Conservation (phyloP, 2,113 vertebrate genomes). For the Gallinago media region DNA sequence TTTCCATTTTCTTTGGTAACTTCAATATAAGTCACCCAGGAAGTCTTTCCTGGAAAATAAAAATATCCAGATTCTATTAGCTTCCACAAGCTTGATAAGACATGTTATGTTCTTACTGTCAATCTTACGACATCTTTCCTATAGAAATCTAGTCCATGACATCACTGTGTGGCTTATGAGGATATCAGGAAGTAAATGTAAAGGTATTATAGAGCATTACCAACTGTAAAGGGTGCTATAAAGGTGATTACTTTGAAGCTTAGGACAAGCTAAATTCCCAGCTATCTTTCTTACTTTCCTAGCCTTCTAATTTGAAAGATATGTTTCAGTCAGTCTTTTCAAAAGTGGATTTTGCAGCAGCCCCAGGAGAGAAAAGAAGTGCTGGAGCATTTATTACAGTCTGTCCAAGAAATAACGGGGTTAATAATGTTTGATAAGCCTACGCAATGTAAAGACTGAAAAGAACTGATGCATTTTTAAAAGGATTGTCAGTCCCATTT, state of each 20-base stretch:
- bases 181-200: slow-evolving; percentile 19
- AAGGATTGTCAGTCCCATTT: slow-evolving; percentile 67
- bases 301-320: slow-evolving; percentile 58
- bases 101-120: background rate
- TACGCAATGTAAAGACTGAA: slow-evolving; percentile 60
- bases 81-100: background rate
- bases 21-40: background rate
- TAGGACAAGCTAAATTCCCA: background rate
- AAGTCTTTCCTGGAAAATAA: background rate
- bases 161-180: background rate
- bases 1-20: background rate
- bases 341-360: slow-evolving; percentile 53
- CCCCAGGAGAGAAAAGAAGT: slow-evolving; percentile 31
- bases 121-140: background rate
- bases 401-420: slow-evolving; percentile 62
- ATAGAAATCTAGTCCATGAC: background rate
- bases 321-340: slow-evolving; percentile 50
- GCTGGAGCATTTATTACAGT: slow-evolving; percentile 62
- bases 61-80: background rate
- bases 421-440: slow-evolving; percentile 76
- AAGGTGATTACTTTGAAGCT: slow-evolving; percentile 32
- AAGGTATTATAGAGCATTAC: slow-evolving; percentile 22
- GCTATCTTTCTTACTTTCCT: slow-evolving; percentile 36
- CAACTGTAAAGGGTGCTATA: slow-evolving; percentile 44
- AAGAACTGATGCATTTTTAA: slow-evolving; percentile 76